Conservation (phyloP, 2,113 vertebrate species). For the Prietella phreatophila region DNA sequence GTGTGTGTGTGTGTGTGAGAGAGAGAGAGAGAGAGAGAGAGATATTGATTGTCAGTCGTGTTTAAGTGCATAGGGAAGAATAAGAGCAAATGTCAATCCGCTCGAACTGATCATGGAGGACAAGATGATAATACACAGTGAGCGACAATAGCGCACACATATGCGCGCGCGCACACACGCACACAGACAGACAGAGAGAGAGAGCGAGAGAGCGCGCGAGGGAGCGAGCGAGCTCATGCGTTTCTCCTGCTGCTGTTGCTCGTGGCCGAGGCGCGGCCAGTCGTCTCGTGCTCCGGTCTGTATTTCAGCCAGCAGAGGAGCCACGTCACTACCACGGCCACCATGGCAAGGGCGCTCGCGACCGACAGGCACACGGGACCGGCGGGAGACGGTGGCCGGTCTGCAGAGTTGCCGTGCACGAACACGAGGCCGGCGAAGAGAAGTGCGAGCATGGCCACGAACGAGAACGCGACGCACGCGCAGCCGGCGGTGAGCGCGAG, state of each 20-base stretch:
- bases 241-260: conserved; percentile 71
- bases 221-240: conserved; percentile 59
- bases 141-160: neutral
- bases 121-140: neutral
- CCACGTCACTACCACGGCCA: conserved; percentile 91
- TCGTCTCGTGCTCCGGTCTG: conserved; percentile 79
- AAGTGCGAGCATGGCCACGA: conserved; percentile 90
- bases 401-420: conserved; percentile 84
- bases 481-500: conserved; percentile 88
- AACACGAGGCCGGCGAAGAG: conserved; percentile 93
- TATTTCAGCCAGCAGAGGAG: conserved; percentile 92
- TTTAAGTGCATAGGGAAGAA: conserved; percentile 11
- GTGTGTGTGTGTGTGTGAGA: conserved; percentile 2
- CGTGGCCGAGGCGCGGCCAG: conserved; percentile 65
- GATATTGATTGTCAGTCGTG: conserved; percentile 21
- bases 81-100: neutral
- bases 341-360: conserved; percentile 89
- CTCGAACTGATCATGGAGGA: neutral
- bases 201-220: neutral
- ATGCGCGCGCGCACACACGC: neutral
- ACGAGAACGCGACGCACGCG: conserved; percentile 90
- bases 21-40: neutral
- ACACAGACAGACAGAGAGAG: neutral
- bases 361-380: conserved; percentile 88
- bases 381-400: conserved; percentile 78